A percentile compares a stretch with the other conserved stretches of the same genome.
These are phyloP conservation scores for Pinna nobilis DNA, from an alignment of 1,140 invertebrate genomes.

Conservation along the genomic window DNA sequence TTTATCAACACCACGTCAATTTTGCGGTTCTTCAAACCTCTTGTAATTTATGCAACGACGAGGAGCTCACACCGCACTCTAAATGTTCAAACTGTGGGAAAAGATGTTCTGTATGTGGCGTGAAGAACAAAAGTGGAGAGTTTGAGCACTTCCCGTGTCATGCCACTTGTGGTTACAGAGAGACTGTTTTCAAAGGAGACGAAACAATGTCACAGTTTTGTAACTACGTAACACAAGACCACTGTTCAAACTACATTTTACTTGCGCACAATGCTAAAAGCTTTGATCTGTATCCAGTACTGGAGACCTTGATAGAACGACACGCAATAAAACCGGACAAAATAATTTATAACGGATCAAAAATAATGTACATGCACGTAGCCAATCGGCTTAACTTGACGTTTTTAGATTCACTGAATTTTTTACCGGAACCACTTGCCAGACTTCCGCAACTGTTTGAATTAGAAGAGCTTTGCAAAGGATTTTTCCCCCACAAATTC, in stretches of 20 bases:
- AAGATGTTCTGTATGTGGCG: conserved; percentile 2
- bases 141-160: conserved; percentile 8
- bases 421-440: conserved; percentile 18
- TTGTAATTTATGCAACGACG: conserved; percentile 17
- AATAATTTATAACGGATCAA: conserved; percentile 11
- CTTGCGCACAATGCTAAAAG: neutral
- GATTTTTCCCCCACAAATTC: conserved; percentile 41
- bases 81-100: conserved; percentile 14
- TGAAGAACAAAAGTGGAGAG: neutral
- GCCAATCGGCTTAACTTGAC: conserved; percentile 19
- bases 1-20: conserved; percentile 4
- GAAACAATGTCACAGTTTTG: conserved; percentile 1
- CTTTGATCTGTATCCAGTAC: conserved; percentile 8
- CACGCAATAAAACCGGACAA: neutral
- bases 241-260: neutral
- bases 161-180: conserved; percentile 21
- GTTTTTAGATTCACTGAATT: conserved; percentile 29
- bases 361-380: conserved; percentile 11
- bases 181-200: conserved; percentile 25
- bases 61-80: neutral
- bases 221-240: neutral
- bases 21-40: conserved; percentile 26
- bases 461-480: conserved; percentile 26
- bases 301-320: conserved; percentile 6
- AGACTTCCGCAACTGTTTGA: conserved; percentile 34